A percentile compares a stretch with the other conserved stretches of the same genome.
Conservation (phyloP, 2,797 vertebrate species). For the Myotis myotis region DNA sequence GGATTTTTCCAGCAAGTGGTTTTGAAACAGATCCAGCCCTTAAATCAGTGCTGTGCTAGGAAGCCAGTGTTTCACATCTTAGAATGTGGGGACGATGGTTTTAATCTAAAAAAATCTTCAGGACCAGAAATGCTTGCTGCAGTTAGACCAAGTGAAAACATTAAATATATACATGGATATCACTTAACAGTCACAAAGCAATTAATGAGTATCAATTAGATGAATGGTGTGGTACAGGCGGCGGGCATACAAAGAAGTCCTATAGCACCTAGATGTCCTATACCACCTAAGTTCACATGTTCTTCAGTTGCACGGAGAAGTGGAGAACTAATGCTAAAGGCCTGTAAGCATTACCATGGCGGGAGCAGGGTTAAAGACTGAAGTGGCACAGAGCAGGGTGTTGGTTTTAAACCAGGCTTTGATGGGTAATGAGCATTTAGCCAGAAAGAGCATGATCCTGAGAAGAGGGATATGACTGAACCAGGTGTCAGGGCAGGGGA, state of each 20-base stretch:
- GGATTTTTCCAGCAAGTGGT: not conserved
- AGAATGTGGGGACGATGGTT: not conserved
- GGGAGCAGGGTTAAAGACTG: not conserved
- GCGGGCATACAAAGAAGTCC: not conserved
- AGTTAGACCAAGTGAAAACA: not conserved
- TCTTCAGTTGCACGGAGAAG: not conserved
- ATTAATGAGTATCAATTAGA: not conserved
- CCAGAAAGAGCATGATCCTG: not conserved
- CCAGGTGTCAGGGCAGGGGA: not conserved
- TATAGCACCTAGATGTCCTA: not conserved
- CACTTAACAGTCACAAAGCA: not conserved
- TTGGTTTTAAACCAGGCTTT: not conserved
- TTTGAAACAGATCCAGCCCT: conserved; percentile 4
- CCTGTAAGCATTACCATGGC: not conserved
- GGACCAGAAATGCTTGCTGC: not conserved
- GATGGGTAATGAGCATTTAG: not conserved
- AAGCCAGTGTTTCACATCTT: not conserved
- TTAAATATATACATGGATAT: not conserved
- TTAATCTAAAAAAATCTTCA: not conserved
- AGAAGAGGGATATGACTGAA: not conserved
- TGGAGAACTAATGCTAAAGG: not conserved
- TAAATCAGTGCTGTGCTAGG: not conserved
- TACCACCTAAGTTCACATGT: not conserved
- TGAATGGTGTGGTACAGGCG: not conserved
- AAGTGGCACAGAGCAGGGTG: not conserved